These are phyloP conservation scores for Odontomyia ornata DNA, from an alignment of 2,888 invertebrate species.

Conservation along the genomic window DNA sequence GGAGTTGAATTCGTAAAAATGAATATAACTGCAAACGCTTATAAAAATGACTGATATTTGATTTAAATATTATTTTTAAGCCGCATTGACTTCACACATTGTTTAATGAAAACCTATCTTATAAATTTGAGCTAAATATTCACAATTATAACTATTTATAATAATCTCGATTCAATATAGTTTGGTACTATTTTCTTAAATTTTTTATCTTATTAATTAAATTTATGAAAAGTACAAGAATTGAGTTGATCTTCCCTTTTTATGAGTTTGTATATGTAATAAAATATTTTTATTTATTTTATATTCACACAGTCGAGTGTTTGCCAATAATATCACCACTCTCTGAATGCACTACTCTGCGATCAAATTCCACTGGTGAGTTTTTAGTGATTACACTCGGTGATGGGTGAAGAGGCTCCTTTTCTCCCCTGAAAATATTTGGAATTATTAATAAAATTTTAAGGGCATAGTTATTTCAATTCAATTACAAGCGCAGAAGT, in stretches of 20 bases:
- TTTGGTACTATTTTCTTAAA: neutral
- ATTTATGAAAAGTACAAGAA: neutral
- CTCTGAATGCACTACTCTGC: conserved; percentile 81
- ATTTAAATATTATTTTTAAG: conserved; percentile 32
- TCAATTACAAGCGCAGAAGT: too few species aligned
- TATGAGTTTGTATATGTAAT: neutral
- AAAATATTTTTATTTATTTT: neutral
- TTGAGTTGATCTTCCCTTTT: conserved; percentile 5
- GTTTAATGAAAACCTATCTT: conserved; percentile 33
- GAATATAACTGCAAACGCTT: neutral
- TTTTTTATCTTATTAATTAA: neutral
- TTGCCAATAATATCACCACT: conserved; percentile 87
- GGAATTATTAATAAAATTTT: too few species aligned
- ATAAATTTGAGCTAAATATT: conserved; percentile 24
- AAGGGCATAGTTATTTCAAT: too few species aligned
- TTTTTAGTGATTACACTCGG: conserved; percentile 76
- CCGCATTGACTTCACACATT: conserved; percentile 39
- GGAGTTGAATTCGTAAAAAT: neutral
- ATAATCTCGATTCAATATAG: conserved; percentile 24
- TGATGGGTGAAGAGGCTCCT: conserved; percentile 75
- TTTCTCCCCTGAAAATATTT: conserved; percentile 72
- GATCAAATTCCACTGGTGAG: conserved; percentile 83
- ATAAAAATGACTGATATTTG: neutral
- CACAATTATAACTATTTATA: conserved; percentile 17
- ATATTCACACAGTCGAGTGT: conserved; percentile 79